Percentiles rank a stretch among this genome's conserved stretches.
Evolutionary conservation across 1,140 invertebrate species (phyloP).

Genomic region (Armadillidium nasatum): DNA sequence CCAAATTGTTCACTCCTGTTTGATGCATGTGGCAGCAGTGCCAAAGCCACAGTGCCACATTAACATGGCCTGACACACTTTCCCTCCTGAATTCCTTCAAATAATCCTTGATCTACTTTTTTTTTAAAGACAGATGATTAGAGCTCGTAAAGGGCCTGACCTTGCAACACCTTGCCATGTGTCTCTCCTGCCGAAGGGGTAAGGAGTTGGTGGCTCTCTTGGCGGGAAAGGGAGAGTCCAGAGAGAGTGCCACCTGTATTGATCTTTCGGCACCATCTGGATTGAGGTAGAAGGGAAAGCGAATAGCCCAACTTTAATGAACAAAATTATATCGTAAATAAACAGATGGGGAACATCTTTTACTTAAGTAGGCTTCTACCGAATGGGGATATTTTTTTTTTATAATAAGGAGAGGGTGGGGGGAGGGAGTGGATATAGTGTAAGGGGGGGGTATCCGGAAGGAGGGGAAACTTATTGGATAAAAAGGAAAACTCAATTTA

Average conservation of each 20-base stretch:
- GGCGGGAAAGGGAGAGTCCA: background rate
- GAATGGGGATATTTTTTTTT: background rate
- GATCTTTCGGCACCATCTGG: constrained; percentile 10
- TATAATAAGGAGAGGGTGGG: background rate
- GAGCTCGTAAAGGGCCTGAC: no score
- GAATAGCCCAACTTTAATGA: constrained; percentile 10
- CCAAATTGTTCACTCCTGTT: no score
- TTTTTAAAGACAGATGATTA: no score
- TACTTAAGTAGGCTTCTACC: background rate
- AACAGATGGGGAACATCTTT: background rate
- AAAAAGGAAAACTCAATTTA: no score
- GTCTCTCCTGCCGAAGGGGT: no score
- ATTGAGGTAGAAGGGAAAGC: constrained; percentile 1
- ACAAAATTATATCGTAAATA: constrained; percentile 7
- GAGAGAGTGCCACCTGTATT: constrained; percentile 7
- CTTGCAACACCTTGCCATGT: no score
- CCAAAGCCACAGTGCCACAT: no score
- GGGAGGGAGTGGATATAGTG: no score
- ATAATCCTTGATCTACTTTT: no score
- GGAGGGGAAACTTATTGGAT: background rate
- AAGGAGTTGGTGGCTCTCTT: background rate
- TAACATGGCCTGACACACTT: no score
- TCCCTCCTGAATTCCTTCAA: no score
- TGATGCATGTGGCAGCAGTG: no score
- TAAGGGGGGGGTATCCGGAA: background rate